Evolutionary conservation across 2,888 invertebrate genomes (phyloP), one percentile per base, ranked within the genome.

Genomic region (Nemotelus pantherinus): DNA sequence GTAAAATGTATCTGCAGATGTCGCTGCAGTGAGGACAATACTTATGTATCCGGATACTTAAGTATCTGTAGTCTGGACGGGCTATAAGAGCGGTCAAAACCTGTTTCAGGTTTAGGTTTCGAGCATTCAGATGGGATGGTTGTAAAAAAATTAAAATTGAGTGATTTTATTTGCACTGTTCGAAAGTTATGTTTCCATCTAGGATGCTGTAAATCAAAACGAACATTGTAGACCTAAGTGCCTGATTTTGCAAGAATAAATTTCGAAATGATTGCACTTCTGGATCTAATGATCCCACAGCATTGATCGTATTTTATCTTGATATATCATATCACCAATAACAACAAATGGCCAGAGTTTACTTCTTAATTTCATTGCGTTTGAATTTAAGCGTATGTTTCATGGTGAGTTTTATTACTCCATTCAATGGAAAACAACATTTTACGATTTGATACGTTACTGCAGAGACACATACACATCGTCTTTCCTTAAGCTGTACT

Each of bases 381-480:
- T 25, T 25, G 25, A 0, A 25, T 25, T 25, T 25, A 25, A 25
- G 25, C 25, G 25, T 25, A 25, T 25, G 25, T 25, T 65, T 45
- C 47, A 45, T 65, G 25, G 65, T 7, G 47, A 45, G 47, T 65
- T 65, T 65, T 65, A 65, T 47, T 45, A 65, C 65, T 47, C 47
- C 65, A 65, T 65, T 65, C 65, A 44, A 45, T 47, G 47, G 65
- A 47, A 65, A 65, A 47, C 65, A 10, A 45, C 47, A 10, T 65
- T 65, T 65, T 65, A 65, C 65, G 65, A 47, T 65, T 65, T 7
- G 9, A 50, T 50, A 50, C 9, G 5, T 50, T 50, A 50, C 25
- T 25, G 25, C 25, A 25, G 25, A 25, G 9, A 50, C 50, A 9
- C 5, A 50, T 50, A 9, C 50, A 50, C 50, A 7, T 9, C 50